Evolutionary conservation across 1,140 invertebrate species (phyloP).

Genomic region (Lerema accius): DNA sequence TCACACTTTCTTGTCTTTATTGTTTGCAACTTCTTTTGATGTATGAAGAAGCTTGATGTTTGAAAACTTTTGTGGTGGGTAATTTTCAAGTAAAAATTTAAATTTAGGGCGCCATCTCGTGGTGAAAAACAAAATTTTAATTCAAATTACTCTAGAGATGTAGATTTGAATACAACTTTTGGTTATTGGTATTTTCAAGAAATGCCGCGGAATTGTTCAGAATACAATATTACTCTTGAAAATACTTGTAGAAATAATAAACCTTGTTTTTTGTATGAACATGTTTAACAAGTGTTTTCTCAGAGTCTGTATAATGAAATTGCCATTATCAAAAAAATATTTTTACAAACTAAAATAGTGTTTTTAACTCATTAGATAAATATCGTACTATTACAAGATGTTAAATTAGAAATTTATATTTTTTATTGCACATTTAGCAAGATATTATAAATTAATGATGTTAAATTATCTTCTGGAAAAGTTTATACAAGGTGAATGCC

Average conservation of each 20-base stretch:
- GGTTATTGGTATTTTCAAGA: neutral
- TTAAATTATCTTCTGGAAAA: neutral
- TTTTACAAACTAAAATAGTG: neutral
- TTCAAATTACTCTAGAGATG: neutral
- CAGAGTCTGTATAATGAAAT: slow-evolving; percentile 44
- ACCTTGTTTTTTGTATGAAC: slow-evolving; percentile 4
- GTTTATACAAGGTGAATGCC: slow-evolving; percentile 61
- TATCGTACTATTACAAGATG: neutral
- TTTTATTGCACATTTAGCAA: neutral
- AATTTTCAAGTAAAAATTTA: neutral
- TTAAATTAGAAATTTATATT: neutral
- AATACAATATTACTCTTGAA: neutral
- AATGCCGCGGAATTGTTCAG: neutral
- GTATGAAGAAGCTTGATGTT: no score
- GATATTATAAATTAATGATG: neutral
- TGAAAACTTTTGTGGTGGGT: no score
- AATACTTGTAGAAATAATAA: neutral
- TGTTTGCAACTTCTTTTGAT: no score
- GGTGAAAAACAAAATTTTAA: slow-evolving; percentile 13
- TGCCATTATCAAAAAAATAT: slow-evolving; percentile 32
- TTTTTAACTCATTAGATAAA: neutral
- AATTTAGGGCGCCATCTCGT: slow-evolving; percentile 14
- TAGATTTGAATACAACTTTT: neutral
- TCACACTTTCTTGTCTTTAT: no score
- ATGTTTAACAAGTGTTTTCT: slow-evolving; percentile 40